Evolutionary conservation across 2,888 invertebrate species (phyloP).

Genomic region (Drosophila phalerata): DNA sequence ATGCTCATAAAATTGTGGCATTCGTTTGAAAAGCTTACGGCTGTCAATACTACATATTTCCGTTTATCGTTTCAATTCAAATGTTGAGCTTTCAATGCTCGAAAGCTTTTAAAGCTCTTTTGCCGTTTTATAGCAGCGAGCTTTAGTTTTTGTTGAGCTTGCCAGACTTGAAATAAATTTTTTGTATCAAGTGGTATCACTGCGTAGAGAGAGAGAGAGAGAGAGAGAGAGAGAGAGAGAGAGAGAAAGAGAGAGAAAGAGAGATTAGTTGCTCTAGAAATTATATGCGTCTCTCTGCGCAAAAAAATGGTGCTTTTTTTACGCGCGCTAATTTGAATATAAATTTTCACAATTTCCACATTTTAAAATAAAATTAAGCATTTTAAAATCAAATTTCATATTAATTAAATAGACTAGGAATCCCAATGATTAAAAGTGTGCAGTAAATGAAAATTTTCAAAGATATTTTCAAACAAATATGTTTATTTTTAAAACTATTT

Average conservation of each 20-base stretch:
- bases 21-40: slow-evolving; percentile 17
- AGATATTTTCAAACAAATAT: too few relatives aligned
- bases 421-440: too few relatives aligned
- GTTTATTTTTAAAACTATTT: too few relatives aligned
- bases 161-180: not conserved
- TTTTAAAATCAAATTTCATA: too few relatives aligned
- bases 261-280: not conserved
- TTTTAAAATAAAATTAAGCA: too few relatives aligned
- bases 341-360: too few relatives aligned
- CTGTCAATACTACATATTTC: not conserved
- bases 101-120: slow-evolving; percentile 31
- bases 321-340: not conserved
- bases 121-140: slow-evolving; percentile 10
- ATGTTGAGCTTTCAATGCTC: slow-evolving; percentile 1
- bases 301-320: not conserved
- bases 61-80: not conserved
- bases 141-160: slow-evolving; percentile 14
- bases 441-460: too few relatives aligned
- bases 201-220: not conserved
- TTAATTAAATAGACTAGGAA: too few relatives aligned
- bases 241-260: not conserved
- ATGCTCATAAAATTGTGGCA: slow-evolving; percentile 6
- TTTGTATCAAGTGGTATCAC: slow-evolving; percentile 21
- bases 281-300: not conserved
- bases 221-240: not conserved